A percentile compares a stretch with the other conserved stretches of the same genome.
These are phyloP conservation scores for Aphodius granarius DNA, from an alignment of 2,888 invertebrate genomes.

Conservation along the genomic window DNA sequence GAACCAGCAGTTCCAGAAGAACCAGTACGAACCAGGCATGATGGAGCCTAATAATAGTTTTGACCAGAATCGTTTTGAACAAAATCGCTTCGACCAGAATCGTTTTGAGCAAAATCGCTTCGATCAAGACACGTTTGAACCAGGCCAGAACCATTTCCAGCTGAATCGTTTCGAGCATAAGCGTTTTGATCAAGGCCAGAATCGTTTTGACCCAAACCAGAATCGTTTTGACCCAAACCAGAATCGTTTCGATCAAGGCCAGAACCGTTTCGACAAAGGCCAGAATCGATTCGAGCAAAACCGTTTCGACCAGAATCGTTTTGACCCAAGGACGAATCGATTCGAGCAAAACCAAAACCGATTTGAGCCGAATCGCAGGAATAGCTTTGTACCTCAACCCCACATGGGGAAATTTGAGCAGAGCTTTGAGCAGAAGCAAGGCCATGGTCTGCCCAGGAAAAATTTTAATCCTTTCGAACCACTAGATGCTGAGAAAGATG, in stretches of 20 bases:
- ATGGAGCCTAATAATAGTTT: background rate
- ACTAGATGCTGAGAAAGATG: constrained; percentile 7
- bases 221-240: background rate
- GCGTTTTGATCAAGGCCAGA: background rate
- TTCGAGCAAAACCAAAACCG: background rate
- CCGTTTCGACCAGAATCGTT: background rate
- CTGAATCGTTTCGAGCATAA: background rate
- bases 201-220: background rate
- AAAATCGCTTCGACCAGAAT: too few relatives aligned
- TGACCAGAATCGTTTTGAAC: too few relatives aligned
- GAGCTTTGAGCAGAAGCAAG: background rate
- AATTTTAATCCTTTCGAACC: constrained; percentile 26
- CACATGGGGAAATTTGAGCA: background rate
- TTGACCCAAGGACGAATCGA: background rate
- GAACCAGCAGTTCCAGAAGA: background rate
- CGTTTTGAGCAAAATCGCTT: too few relatives aligned
- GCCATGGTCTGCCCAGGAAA: constrained; percentile 10
- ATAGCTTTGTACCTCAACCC: background rate
- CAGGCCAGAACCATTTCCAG: background rate
- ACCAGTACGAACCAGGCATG: background rate
- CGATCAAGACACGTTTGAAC: background rate
- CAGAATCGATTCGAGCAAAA: background rate
- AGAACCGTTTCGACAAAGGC: background rate
- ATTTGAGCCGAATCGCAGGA: background rate
- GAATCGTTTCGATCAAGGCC: background rate